Conservation (phyloP, 2,888 invertebrate species). For the Drosophila hamatofila region DNA sequence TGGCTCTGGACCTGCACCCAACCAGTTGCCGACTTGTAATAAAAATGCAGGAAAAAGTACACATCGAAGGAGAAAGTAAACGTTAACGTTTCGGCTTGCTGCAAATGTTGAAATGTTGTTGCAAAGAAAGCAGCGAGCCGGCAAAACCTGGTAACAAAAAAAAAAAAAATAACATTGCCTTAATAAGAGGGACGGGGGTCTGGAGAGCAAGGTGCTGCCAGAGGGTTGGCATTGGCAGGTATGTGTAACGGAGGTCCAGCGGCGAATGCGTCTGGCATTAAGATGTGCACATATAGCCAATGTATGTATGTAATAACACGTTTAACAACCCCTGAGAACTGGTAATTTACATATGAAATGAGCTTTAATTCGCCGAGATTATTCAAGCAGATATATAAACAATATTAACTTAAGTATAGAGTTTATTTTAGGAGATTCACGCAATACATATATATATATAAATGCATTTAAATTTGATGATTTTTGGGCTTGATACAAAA, state of each 20-base stretch:
- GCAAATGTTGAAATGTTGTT: slow-evolving; percentile 75
- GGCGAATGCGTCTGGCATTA: slow-evolving; percentile 47
- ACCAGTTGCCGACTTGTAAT: slow-evolving; percentile 64
- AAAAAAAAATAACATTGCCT: slow-evolving; percentile 29
- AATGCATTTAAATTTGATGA: not conserved
- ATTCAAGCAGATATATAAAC: slow-evolving; percentile 7
- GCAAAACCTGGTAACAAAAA: slow-evolving; percentile 56
- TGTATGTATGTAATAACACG: slow-evolving; percentile 17
- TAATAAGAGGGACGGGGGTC: slow-evolving; percentile 6
- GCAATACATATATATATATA: not conserved
- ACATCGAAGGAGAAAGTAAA: slow-evolving; percentile 80
- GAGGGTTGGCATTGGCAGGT: slow-evolving; percentile 13
- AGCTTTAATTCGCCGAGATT: slow-evolving; percentile 19
- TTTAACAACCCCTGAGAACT: slow-evolving; percentile 31
- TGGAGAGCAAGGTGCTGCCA: not conserved
- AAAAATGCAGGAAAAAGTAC: slow-evolving; percentile 80
- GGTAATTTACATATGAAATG: slow-evolving; percentile 34
- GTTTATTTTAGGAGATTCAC: slow-evolving; percentile 11
- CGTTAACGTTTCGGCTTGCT: slow-evolving; percentile 65
- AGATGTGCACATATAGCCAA: slow-evolving; percentile 15
- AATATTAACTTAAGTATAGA: slow-evolving; percentile 1
- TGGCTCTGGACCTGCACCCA: slow-evolving; percentile 68
- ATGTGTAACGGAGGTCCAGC: slow-evolving; percentile 36
- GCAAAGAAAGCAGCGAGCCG: slow-evolving; percentile 76
- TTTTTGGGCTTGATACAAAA: not conserved